These are phyloP conservation scores for Cremastinae sp. DNA, from an alignment of 2,888 invertebrate genomes.

Conservation along the genomic window DNA sequence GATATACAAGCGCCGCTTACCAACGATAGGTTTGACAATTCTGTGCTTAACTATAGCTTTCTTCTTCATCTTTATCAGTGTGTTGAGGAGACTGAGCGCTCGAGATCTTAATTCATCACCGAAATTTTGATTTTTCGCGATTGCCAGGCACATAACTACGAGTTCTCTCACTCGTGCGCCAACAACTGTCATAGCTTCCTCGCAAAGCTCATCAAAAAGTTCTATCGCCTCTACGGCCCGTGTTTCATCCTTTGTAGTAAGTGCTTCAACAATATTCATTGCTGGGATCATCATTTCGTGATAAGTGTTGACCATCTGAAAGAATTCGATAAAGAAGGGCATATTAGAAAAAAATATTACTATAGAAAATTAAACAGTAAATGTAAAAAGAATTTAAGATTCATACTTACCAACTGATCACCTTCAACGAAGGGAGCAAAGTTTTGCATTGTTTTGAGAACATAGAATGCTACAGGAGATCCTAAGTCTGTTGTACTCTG, in stretches of 20 bases:
- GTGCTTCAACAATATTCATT: conserved; percentile 83
- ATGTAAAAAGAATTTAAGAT: conserved; percentile 5
- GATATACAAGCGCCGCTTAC: no score
- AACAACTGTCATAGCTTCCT: conserved; percentile 83
- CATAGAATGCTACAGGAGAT: conserved; percentile 82
- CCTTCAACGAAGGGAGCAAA: conserved; percentile 85
- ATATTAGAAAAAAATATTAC: background rate
- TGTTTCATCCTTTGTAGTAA: conserved; percentile 82
- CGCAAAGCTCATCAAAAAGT: conserved; percentile 85
- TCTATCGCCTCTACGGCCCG: conserved; percentile 84
- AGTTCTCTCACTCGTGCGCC: conserved; percentile 85
- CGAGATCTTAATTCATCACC: conserved; percentile 85
- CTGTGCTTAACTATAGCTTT: conserved; percentile 87
- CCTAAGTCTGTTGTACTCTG: conserved; percentile 79
- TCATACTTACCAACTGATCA: conserved; percentile 82
- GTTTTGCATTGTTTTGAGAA: conserved; percentile 85
- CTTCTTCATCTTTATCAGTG: conserved; percentile 86
- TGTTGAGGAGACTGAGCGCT: conserved; percentile 85
- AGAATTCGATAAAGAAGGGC: conserved; percentile 36
- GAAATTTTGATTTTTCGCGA: conserved; percentile 82
- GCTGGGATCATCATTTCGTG: conserved; percentile 84
- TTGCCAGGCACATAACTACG: conserved; percentile 85
- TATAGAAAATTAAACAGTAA: conserved; percentile 26
- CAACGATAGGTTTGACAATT: conserved; percentile 84
- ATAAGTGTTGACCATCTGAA: conserved; percentile 83